These are phyloP conservation scores for Crypturellus undulatus DNA, from an alignment of 2,113 vertebrate species.

Conservation along the genomic window DNA sequence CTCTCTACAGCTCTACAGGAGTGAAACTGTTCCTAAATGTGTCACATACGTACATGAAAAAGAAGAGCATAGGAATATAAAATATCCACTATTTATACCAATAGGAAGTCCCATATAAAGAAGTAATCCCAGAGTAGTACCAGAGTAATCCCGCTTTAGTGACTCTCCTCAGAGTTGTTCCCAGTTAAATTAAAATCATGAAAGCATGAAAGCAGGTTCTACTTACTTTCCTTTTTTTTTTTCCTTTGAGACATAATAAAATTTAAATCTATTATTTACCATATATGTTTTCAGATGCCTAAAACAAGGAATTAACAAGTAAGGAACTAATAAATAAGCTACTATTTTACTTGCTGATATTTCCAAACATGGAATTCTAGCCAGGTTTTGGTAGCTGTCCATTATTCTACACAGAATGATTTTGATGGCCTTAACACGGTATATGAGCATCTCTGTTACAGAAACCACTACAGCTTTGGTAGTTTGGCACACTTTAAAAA, in stretches of 20 bases:
- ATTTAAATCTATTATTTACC: not conserved
- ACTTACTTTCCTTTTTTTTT: not conserved
- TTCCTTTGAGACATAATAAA: not conserved
- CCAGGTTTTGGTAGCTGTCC: not conserved
- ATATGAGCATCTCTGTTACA: accelerated
- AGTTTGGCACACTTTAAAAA: not conserved
- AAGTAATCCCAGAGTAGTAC: too few species aligned
- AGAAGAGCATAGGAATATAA: not conserved
- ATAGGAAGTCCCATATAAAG: not conserved
- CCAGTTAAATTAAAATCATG: not conserved
- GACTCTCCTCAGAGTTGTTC: not conserved
- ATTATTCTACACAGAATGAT: not conserved
- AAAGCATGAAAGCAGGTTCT: not conserved
- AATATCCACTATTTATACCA: not conserved
- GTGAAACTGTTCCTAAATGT: slow-evolving; percentile 4
- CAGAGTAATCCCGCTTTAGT: not conserved
- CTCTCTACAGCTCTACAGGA: slow-evolving; percentile 10
- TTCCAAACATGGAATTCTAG: not conserved
- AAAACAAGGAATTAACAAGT: not conserved
- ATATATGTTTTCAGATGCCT: not conserved
- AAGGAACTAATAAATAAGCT: not conserved
- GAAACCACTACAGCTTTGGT: not conserved
- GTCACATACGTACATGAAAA: slow-evolving; percentile 8
- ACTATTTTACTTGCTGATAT: not conserved
- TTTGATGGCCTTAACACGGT: not conserved